phyloP scores from a whole-genome alignment of 2,888 invertebrate genomes.

The Hoplodrina ambigua region DNA sequence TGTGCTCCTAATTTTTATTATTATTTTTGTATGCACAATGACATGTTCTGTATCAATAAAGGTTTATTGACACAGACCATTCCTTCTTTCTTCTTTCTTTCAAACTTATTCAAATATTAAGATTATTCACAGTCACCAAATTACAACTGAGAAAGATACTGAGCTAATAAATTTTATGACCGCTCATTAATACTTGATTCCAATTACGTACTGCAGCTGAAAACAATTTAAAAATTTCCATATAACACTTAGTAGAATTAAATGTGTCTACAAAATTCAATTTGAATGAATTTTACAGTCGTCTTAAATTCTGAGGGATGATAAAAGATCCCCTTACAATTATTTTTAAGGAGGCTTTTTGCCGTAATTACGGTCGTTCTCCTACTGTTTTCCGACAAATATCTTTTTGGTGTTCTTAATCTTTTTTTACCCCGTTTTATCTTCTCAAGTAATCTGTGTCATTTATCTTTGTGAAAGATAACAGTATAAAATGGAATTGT shows the following conservation, averaged over 20 bases:
- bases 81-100: too few relatives aligned
- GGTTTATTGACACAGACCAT: too few relatives aligned
- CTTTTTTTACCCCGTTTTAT: slow-evolving; percentile 57
- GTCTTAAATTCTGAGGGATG: slow-evolving; percentile 60
- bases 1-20: too few relatives aligned
- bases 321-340: slow-evolving; percentile 61
- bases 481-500: slow-evolving; percentile 27
- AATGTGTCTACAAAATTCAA: slow-evolving; percentile 57
- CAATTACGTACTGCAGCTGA: slow-evolving; percentile 32
- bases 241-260: slow-evolving; percentile 55
- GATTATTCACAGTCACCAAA: slow-evolving; percentile 23
- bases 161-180: slow-evolving; percentile 40
- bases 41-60: too few relatives aligned
- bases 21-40: too few relatives aligned
- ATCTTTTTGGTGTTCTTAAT: slow-evolving; percentile 58
- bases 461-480: slow-evolving; percentile 45
- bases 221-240: slow-evolving; percentile 43
- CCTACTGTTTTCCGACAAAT: slow-evolving; percentile 55
- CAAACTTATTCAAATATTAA: too few relatives aligned
- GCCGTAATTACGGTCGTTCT: slow-evolving; percentile 56
- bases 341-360: slow-evolving; percentile 61
- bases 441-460: slow-evolving; percentile 50
- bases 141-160: slow-evolving; percentile 8
- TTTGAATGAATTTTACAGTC: slow-evolving; percentile 59
- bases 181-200: slow-evolving; percentile 35